Base-by-base conservation (phyloP, 2,888 invertebrate species). In the Parnassius smintheus region DNA sequence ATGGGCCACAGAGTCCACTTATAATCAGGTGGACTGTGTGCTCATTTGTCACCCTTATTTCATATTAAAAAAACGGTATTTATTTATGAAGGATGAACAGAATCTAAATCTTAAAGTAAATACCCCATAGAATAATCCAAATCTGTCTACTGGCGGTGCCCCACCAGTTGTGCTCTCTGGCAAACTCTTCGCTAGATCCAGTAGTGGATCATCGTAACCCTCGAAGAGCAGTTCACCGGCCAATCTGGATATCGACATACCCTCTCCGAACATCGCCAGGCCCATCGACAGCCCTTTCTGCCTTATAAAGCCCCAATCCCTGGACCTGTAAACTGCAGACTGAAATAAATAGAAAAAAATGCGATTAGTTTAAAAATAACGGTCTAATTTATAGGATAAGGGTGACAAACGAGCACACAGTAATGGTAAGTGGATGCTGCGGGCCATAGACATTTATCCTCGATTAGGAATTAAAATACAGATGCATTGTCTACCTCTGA, bases 41-140 rank as follows among this genome's bases (percentile, higher is more conserved):
- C 18, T 18, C 18, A 18, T 18, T 18, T 18, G 18, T 18, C 18
- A 18, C 18, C 18, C 18, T 18, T 1, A 18, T 18, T 18, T 18
- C 18, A 18, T 18, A 18, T 18, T 18, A 18, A 18, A 18, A 18
- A 18, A 18, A 18, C 18, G 18, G 18, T 18, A 1, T 18, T 1
- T 18, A 18, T 18, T 18, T 25, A 25, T 25, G 2, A 2, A 25
- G 2, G 25, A 25, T 25, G 25, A 25, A 25, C 2, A 25, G 25
- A 25, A 25, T 25, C 25, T 25, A 25, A 25, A 25, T 25, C 2
- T 1, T 2, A 53, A 61, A 52, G 2, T 2, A 53, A 61, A 52
- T 68, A 90, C 91, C 73, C 80, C 82, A 73, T 96, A 97, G 85
- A 98, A 98, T 95, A 97, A 96, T 11, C 96, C 98, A 78, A 98